Conservation (phyloP, 2,113 vertebrate species). For the Gymnogyps californianus region DNA sequence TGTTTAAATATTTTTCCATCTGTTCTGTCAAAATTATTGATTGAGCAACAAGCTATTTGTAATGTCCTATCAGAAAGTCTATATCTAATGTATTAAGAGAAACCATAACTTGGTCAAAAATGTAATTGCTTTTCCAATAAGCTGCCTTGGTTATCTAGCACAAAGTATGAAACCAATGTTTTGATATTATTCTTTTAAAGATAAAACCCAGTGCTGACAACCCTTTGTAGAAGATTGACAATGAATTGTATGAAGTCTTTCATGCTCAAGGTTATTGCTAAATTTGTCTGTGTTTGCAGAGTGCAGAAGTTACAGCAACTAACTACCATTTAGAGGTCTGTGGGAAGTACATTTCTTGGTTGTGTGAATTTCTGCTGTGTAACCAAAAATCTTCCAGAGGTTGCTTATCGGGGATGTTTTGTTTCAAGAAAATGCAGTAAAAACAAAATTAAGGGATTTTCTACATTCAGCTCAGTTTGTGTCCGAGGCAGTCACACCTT, state of each 20-base stretch:
- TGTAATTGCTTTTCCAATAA: not conserved
- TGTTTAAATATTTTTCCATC: conserved; percentile 76
- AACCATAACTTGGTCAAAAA: not conserved
- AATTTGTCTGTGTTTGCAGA: not conserved
- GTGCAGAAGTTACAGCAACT: not conserved
- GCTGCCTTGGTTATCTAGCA: not conserved
- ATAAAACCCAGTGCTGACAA: not conserved
- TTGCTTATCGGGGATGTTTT: not conserved
- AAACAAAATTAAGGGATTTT: not conserved
- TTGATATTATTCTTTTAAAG: not conserved
- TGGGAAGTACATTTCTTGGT: not conserved
- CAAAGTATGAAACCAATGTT: not conserved
- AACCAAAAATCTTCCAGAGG: not conserved
- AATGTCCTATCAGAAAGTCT: conserved; percentile 6
- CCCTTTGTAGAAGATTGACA: not conserved
- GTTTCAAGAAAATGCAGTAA: not conserved
- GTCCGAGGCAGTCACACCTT: not conserved
- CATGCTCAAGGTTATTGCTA: not conserved
- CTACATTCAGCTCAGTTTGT: not conserved
- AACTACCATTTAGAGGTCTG: not conserved
- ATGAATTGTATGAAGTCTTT: not conserved
- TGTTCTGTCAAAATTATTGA: conserved; percentile 75
- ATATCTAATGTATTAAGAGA: not conserved
- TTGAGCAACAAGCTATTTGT: conserved; percentile 57
- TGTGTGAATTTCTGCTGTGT: not conserved